Conservation (phyloP, 1,140 invertebrate species). For the Phthorimaea operculella region DNA sequence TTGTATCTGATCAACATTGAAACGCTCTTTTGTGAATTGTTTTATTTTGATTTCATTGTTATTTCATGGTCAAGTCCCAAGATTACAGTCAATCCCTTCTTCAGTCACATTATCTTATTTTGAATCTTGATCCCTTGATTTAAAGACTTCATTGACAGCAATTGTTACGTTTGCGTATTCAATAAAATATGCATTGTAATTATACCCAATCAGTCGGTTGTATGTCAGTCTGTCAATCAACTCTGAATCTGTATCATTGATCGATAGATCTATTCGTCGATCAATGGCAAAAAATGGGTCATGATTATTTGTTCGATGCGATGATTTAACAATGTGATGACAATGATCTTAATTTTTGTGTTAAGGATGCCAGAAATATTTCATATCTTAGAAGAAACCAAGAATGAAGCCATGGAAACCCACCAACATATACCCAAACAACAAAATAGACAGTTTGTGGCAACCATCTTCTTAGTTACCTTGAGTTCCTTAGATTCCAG, state of each 20-base stretch:
- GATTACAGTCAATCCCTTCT: background rate
- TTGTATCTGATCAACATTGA: background rate
- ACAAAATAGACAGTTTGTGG: no score
- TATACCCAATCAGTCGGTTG: constrained; percentile 59
- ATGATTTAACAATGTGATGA: no score
- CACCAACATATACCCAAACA: no score
- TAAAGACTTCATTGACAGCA: background rate
- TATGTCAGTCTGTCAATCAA: constrained; percentile 55
- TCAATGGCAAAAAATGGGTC: constrained; percentile 26
- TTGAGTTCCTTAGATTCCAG: no score
- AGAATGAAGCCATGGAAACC: no score
- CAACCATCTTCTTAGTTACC: no score
- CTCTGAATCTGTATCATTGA: constrained; percentile 15
- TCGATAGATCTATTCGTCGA: constrained; percentile 29
- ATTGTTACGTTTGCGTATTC: constrained; percentile 16
- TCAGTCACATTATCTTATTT: no score
- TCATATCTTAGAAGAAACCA: no score
- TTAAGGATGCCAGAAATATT: no score
- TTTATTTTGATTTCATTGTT: background rate
- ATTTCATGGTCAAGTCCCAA: background rate
- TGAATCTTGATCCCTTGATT: background rate
- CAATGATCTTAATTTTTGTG: no score
- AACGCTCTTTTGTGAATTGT: background rate
- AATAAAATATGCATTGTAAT: constrained; percentile 62
- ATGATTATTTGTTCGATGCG: background rate